phyloP scores from a whole-genome alignment of 2,113 vertebrate genomes.

The Ameiurus melas region DNA sequence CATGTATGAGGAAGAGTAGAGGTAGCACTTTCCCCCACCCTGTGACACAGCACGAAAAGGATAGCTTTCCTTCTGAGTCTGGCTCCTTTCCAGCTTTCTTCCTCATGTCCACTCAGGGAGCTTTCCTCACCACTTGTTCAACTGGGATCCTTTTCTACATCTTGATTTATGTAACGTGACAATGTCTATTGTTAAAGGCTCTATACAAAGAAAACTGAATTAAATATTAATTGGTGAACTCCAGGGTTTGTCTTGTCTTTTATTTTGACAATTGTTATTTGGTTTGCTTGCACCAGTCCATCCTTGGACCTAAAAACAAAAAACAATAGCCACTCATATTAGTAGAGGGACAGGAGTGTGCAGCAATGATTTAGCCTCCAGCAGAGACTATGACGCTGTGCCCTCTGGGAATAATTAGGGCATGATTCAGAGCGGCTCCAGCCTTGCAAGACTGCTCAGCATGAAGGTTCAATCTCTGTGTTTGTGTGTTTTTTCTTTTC shows the following conservation, averaged over 20 bases:
- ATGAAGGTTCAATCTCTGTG: conserved; percentile 16
- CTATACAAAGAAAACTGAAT: background rate
- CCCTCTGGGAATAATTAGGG: conserved; percentile 40
- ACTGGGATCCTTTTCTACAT: background rate
- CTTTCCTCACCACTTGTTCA: background rate
- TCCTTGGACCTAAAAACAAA: conserved; percentile 39
- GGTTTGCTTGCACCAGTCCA: conserved; percentile 43
- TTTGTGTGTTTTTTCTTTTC: conserved; percentile 61
- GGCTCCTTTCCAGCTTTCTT: background rate
- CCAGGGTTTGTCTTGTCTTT: background rate
- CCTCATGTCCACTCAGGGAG: background rate
- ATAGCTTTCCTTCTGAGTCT: background rate
- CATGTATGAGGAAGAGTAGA: background rate
- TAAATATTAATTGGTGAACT: background rate
- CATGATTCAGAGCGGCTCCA: conserved; percentile 17
- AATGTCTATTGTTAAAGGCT: background rate
- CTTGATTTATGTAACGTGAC: background rate
- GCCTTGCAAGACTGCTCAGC: conserved; percentile 11
- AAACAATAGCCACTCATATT: conserved; percentile 43
- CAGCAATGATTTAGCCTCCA: conserved; percentile 13
- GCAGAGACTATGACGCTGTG: background rate
- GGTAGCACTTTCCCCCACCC: background rate
- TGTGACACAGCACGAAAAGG: background rate
- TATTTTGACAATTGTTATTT: conserved; percentile 10
- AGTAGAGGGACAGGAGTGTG: conserved; percentile 11